These are phyloP conservation scores for Sciurus vulgaris DNA, from an alignment of 2,797 vertebrate genomes.

Conservation along the genomic window DNA sequence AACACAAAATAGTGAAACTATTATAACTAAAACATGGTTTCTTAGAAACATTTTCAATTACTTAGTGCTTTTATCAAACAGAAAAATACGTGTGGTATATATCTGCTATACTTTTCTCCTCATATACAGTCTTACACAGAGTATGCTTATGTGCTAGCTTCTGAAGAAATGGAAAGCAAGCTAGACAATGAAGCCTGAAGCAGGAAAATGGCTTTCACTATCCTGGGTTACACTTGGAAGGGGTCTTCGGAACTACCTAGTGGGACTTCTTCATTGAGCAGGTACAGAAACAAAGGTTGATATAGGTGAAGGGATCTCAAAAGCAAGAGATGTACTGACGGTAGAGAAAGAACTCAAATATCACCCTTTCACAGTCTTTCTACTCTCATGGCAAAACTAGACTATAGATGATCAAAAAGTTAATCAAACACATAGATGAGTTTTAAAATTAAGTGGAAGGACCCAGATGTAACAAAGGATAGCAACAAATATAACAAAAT, in stretches of 20 bases:
- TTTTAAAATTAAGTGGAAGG: not conserved
- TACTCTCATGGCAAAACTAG: not conserved
- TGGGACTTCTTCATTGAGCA: not conserved
- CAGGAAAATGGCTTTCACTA: not conserved
- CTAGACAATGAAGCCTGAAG: not conserved
- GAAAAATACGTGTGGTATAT: not conserved
- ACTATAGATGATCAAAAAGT: not conserved
- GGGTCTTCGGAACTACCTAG: not conserved
- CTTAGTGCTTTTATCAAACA: not conserved
- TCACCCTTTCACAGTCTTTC: not conserved
- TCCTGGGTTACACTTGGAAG: not conserved
- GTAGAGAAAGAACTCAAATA: not conserved
- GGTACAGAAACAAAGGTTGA: constrained; percentile 1
- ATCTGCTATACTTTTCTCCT: not conserved
- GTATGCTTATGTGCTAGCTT: not conserved
- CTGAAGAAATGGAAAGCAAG: not conserved
- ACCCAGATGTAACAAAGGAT: not conserved
- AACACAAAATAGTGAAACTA: constrained; percentile 8
- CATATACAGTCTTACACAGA: not conserved
- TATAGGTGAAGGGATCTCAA: not conserved
- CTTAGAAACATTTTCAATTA: not conserved
- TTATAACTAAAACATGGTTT: not conserved
- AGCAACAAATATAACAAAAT: not conserved
- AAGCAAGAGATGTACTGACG: not conserved
- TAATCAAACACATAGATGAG: not conserved